These are phyloP conservation scores for Hemitrygon akajei DNA, from an alignment of 2,797 vertebrate genomes.

Conservation along the genomic window DNA sequence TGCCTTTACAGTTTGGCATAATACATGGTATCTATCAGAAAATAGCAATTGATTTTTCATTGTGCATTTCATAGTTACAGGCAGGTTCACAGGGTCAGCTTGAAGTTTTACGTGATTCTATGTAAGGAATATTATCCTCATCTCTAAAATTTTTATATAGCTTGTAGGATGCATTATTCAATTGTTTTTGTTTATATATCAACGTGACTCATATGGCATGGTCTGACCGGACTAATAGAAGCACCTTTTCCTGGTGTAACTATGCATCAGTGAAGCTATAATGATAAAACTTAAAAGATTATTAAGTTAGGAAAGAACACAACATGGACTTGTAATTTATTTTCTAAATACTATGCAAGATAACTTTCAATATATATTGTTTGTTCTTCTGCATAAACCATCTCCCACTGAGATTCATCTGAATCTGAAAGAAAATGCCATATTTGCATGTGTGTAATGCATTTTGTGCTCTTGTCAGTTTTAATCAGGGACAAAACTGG, in stretches of 20 bases:
- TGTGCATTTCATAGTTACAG: constrained; percentile 1
- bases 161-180: neutral
- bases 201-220: neutral
- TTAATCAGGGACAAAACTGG: neutral
- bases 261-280: neutral
- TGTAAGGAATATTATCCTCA: neutral
- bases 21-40: neutral
- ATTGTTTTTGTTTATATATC: neutral
- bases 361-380: neutral
- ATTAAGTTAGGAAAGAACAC: neutral
- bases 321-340: neutral
- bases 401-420: neutral
- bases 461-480: neutral
- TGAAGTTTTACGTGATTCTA: neutral
- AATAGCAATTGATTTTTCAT: constrained; percentile 13
- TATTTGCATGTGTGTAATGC: neutral
- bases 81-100: neutral
- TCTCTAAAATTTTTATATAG: neutral
- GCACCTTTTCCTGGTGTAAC: neutral
- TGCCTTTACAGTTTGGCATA: neutral
- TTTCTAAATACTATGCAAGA: neutral
- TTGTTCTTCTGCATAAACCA: neutral
- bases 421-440: neutral
- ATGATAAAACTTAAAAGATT: neutral
- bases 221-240: neutral